Evolutionary conservation across 2,797 vertebrate species (phyloP).

Genomic region (Pipistrellus pygmaeus): DNA sequence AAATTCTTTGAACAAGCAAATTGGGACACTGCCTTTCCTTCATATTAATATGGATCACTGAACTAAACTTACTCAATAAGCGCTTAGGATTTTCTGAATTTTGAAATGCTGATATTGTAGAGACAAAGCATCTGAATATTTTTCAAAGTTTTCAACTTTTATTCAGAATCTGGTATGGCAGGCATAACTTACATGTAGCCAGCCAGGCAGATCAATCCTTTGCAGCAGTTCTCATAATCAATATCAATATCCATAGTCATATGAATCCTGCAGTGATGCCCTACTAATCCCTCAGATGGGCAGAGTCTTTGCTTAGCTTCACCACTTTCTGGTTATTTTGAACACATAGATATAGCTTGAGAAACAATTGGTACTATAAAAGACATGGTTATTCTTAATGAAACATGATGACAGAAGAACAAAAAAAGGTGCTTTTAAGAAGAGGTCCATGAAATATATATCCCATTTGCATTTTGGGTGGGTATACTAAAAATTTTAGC

Average conservation of each 20-base stretch:
- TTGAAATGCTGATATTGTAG: neutral
- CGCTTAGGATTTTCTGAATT: neutral
- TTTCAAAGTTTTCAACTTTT: neutral
- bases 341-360: neutral
- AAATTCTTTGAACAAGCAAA: neutral
- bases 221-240: neutral
- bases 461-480: neutral
- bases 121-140: neutral
- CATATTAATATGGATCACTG: neutral
- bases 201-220: neutral
- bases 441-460: neutral
- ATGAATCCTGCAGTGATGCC: neutral
- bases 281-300: neutral
- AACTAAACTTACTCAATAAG: neutral
- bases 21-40: neutral
- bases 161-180: neutral
- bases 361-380: neutral
- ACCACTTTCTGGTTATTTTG: conserved; percentile 1
- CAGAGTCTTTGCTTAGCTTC: neutral
- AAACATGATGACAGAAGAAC: conserved; percentile 16
- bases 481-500: neutral
- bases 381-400: neutral
- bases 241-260: neutral
- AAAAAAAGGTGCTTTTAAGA: neutral
- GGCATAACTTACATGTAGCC: neutral